Percentiles rank a stretch among this genome's conserved stretches.
phyloP scores from a whole-genome alignment of 2,888 invertebrate genomes.

The Malachius bipustulatus region DNA sequence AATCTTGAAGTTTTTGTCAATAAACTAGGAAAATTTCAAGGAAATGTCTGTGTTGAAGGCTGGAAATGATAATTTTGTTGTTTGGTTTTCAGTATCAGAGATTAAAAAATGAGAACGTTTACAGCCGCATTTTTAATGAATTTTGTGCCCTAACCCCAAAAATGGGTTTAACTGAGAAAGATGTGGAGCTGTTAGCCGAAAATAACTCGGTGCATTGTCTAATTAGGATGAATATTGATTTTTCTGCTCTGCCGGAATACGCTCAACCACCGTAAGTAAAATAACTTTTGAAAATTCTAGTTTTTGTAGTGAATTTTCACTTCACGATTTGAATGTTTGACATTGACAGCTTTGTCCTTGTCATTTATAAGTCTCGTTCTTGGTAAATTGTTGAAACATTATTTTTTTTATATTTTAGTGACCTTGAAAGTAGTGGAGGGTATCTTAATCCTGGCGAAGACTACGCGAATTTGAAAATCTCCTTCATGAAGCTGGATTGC shows the following conservation, averaged over 20 bases:
- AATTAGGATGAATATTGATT: constrained; percentile 52
- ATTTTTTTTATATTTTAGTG: too few species aligned
- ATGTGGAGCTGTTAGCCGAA: constrained; percentile 55
- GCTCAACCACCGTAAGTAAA: constrained; percentile 24
- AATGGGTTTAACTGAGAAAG: constrained; percentile 41
- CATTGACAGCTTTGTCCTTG: too few species aligned
- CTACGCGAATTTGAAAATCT: constrained; percentile 24
- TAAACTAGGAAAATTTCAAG: too few species aligned
- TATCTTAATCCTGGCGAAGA: constrained; percentile 24
- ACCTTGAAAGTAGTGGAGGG: constrained; percentile 3
- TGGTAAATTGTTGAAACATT: too few species aligned
- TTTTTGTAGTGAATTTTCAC: too few species aligned
- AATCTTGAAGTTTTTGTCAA: too few species aligned
- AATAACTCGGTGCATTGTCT: constrained; percentile 46
- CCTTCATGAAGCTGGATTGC: constrained; percentile 31
- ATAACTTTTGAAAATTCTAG: constrained; percentile 3
- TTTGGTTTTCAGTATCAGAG: constrained; percentile 21
- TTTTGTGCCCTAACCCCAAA: constrained; percentile 48
- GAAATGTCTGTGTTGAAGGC: too few species aligned
- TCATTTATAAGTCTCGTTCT: too few species aligned
- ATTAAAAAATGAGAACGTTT: constrained; percentile 39
- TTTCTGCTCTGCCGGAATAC: constrained; percentile 46
- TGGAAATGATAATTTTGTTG: too few species aligned
- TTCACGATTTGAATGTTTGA: too few species aligned
- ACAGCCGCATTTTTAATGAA: constrained; percentile 47